Evolutionary conservation across 2,113 vertebrate genomes (phyloP).

Genomic region (Promerops cafer): DNA sequence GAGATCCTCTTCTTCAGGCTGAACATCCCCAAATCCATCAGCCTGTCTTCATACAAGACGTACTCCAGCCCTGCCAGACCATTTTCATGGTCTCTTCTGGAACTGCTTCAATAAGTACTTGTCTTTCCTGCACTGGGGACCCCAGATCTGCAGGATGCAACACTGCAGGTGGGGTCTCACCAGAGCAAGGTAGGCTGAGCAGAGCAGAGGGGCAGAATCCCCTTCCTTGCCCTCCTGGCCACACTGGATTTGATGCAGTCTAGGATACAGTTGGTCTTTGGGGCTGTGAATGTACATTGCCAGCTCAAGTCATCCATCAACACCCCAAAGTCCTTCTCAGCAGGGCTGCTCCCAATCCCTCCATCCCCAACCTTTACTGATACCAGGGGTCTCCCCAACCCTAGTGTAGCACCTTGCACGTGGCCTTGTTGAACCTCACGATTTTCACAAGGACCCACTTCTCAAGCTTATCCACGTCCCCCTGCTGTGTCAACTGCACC

Average conservation of each 20-base stretch:
- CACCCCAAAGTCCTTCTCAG: background rate
- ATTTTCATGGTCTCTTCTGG: background rate
- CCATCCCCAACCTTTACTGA: too few relatives aligned
- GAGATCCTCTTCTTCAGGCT: background rate
- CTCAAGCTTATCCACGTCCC: fast-evolving
- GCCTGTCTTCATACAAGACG: background rate
- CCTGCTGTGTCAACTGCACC: fast-evolving
- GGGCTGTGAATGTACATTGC: background rate
- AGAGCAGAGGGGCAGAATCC: background rate
- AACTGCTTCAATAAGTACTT: background rate
- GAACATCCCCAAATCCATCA: background rate
- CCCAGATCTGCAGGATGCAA: background rate
- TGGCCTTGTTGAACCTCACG: background rate
- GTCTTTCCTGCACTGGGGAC: background rate
- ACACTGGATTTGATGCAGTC: background rate
- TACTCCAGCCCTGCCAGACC: background rate
- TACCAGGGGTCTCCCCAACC: fast-evolving
- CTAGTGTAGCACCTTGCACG: background rate
- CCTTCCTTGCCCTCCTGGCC: background rate
- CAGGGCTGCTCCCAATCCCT: background rate
- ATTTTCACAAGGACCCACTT: background rate
- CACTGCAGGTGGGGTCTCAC: background rate
- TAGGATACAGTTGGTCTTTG: background rate
- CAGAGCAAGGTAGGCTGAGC: background rate
- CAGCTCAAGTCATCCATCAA: background rate